Evolutionary conservation across 2,113 vertebrate genomes (phyloP).

Genomic region (Anguilla japonica): DNA sequence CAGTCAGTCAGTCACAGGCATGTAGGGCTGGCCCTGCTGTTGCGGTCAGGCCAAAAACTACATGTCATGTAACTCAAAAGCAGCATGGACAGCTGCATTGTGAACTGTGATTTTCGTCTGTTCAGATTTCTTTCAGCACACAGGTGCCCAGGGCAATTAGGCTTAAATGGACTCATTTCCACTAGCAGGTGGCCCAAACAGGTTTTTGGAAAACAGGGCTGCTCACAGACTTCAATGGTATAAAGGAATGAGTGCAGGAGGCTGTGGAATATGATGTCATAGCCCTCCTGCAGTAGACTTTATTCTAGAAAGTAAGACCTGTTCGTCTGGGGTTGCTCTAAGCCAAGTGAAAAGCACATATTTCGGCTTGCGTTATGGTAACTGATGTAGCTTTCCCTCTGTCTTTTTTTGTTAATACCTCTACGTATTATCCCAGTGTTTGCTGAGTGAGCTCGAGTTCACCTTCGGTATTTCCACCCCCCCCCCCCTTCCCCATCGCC

Average conservation of each 20-base stretch:
- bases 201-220: background rate
- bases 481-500: background rate
- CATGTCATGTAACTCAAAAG: too few species aligned
- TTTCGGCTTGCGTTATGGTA: background rate
- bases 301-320: background rate
- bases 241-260: background rate
- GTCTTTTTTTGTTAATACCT: background rate
- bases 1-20: too few species aligned
- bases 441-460: background rate
- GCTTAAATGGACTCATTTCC: background rate
- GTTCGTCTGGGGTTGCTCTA: background rate
- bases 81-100: background rate
- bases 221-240: background rate
- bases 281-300: background rate
- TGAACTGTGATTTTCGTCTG: background rate
- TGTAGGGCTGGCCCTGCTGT: too few species aligned
- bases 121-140: background rate
- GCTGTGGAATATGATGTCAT: slow-evolving; percentile 23
- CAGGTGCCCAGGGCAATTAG: background rate
- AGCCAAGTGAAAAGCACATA: background rate
- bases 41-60: too few species aligned
- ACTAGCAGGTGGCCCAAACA: background rate
- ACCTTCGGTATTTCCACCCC: background rate
- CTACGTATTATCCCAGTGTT: background rate
- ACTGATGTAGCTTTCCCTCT: background rate